phyloP scores from a whole-genome alignment of 1,140 invertebrate genomes.

The Zaprionus ghesquierei region DNA sequence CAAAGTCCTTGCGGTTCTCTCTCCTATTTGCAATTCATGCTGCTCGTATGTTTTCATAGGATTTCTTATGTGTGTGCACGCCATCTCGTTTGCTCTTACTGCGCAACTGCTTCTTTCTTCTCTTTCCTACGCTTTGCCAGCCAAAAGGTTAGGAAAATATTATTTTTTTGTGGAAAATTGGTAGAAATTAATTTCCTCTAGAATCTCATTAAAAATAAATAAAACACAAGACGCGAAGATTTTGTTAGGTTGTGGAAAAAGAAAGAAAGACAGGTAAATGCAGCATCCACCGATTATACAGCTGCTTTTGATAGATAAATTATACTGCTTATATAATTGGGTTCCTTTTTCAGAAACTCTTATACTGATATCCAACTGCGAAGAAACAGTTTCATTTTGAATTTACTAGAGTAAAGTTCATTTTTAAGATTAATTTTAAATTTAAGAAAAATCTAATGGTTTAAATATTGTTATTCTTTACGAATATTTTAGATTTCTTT shows the following conservation, averaged over 20 bases:
- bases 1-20: conserved; percentile 42
- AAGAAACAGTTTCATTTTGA: background rate
- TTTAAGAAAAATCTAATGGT: too few relatives aligned
- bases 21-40: conserved; percentile 79
- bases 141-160: conserved; percentile 71
- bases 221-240: conserved; percentile 29
- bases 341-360: background rate
- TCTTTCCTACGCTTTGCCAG: conserved; percentile 6
- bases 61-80: conserved; percentile 66
- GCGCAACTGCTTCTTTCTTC: background rate
- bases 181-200: conserved; percentile 77
- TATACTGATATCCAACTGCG: background rate
- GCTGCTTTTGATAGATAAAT: background rate
- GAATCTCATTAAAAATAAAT: conserved; percentile 79
- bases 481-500: too few relatives aligned
- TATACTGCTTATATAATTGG: background rate
- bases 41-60: conserved; percentile 70
- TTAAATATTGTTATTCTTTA: too few relatives aligned
- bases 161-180: conserved; percentile 73
- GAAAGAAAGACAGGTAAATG: conserved; percentile 25
- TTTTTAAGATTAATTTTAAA: too few relatives aligned
- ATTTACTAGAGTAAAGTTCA: background rate
- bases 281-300: background rate
- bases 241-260: conserved; percentile 1
- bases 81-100: background rate